Conservation (phyloP, 2,888 invertebrate genomes). For the Sceliomorpha sp. region DNA sequence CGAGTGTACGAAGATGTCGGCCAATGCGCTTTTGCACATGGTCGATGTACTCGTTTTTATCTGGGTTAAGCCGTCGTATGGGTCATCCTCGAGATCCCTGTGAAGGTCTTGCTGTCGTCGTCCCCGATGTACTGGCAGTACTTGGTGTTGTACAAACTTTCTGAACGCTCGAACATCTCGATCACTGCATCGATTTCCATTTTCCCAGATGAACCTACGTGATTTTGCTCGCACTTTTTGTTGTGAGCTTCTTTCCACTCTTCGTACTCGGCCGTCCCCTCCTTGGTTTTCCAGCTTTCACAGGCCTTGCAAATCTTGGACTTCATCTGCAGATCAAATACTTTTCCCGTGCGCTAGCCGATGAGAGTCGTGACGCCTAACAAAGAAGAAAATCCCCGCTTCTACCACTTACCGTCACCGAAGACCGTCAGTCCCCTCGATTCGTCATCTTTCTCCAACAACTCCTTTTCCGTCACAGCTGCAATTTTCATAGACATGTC, state of each 20-base stretch:
- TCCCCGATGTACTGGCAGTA: too few species aligned
- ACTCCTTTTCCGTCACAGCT: too few species aligned
- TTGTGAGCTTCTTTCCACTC: too few species aligned
- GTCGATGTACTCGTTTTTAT: conserved; percentile 21
- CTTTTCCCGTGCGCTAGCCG: neutral
- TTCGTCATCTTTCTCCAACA: too few species aligned
- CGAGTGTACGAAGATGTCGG: too few species aligned
- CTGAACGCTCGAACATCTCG: too few species aligned
- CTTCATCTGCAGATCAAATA: neutral
- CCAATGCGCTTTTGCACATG: too few species aligned
- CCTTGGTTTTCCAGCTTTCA: neutral
- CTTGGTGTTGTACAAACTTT: too few species aligned
- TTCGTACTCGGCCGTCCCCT: conserved; percentile 4
- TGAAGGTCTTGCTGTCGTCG: conserved; percentile 28
- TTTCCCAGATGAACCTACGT: conserved; percentile 8
- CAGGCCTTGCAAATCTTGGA: conserved; percentile 5
- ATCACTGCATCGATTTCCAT: conserved; percentile 10
- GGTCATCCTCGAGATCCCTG: conserved; percentile 20
- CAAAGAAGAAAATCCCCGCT: conserved; percentile 1
- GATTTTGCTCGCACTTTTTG: neutral
- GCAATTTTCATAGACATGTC: too few species aligned
- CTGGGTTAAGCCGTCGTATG: conserved; percentile 17
- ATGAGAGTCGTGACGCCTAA: conserved; percentile 1
- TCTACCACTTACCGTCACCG: conserved; percentile 3
- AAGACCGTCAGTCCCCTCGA: too few species aligned